phyloP scores from a whole-genome alignment of 2,888 invertebrate genomes.

The Nowickia ferox region DNA sequence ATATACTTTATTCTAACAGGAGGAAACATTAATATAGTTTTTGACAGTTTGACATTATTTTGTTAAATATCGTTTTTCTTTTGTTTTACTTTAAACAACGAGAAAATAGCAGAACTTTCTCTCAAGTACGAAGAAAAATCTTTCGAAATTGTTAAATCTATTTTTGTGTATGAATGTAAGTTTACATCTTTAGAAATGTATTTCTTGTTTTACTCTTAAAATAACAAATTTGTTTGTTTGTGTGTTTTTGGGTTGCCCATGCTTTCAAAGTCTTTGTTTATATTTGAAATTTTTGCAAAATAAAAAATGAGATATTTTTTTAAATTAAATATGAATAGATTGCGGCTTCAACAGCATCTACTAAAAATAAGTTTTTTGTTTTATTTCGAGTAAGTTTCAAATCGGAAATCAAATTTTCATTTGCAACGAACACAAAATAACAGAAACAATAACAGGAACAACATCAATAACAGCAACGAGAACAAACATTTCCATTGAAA shows the following conservation, averaged over 20 bases:
- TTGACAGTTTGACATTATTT: constrained; percentile 49
- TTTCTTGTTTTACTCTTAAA: neutral
- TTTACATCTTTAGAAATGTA: neutral
- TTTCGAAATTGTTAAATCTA: constrained; percentile 27
- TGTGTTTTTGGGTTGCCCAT: neutral
- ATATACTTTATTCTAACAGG: neutral
- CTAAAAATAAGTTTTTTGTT: constrained; percentile 5
- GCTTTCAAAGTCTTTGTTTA: neutral
- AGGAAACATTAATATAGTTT: constrained; percentile 48
- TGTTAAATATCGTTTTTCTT: constrained; percentile 8
- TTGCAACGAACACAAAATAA: constrained; percentile 1
- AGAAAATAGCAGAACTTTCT: constrained; percentile 22
- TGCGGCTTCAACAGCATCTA: constrained; percentile 7
- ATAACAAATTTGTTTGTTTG: neutral
- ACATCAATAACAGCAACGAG: neutral
- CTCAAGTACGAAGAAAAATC: neutral
- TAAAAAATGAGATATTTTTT: neutral
- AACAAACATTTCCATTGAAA: constrained; percentile 25
- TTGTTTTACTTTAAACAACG: constrained; percentile 28
- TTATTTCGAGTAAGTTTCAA: neutral
- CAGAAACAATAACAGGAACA: neutral
- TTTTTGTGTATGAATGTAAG: neutral
- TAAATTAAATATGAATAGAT: neutral
- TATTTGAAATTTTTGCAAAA: neutral
- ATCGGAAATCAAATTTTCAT: constrained; percentile 46